phyloP scores from a whole-genome alignment of 2,888 invertebrate genomes.

The Creontiades dilutus region DNA sequence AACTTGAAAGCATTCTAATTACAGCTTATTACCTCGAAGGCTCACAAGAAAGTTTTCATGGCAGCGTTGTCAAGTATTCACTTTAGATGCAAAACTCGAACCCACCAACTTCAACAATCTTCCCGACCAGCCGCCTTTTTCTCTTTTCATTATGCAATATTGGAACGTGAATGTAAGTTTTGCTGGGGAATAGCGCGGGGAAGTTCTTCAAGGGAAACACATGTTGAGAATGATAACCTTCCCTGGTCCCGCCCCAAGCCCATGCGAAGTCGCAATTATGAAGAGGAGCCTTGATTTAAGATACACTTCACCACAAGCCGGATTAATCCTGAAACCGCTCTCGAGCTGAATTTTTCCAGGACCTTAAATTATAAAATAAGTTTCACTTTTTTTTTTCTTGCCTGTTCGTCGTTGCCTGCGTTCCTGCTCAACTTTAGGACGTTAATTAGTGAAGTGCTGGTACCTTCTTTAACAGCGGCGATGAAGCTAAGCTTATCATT shows the following conservation, averaged over 20 bases:
- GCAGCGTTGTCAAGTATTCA: conserved; percentile 37
- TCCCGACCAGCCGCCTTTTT: not conserved
- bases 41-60: not conserved
- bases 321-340: conserved; percentile 29
- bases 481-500: too few relatives aligned
- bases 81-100: conserved; percentile 55
- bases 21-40: not conserved
- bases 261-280: conserved; percentile 64
- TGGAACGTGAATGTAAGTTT: conserved; percentile 60
- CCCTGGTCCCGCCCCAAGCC: not conserved
- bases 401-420: too few relatives aligned
- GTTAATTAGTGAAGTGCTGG: too few relatives aligned
- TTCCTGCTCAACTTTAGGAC: too few relatives aligned
- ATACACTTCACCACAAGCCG: conserved; percentile 35
- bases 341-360: conserved; percentile 33
- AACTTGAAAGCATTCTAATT: not conserved
- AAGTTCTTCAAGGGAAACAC: conserved; percentile 60
- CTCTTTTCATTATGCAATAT: conserved; percentile 63
- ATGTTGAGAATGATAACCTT: conserved; percentile 62
- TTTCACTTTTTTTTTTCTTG: too few relatives aligned
- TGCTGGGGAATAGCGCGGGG: conserved; percentile 20
- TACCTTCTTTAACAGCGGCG: too few relatives aligned
- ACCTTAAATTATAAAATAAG: not conserved
- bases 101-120: conserved; percentile 52
- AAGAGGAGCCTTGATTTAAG: conserved; percentile 60